Percentiles rank a stretch among this genome's conserved stretches.
phyloP scores from a whole-genome alignment of 2,113 vertebrate genomes.

The Petromus typicus region DNA sequence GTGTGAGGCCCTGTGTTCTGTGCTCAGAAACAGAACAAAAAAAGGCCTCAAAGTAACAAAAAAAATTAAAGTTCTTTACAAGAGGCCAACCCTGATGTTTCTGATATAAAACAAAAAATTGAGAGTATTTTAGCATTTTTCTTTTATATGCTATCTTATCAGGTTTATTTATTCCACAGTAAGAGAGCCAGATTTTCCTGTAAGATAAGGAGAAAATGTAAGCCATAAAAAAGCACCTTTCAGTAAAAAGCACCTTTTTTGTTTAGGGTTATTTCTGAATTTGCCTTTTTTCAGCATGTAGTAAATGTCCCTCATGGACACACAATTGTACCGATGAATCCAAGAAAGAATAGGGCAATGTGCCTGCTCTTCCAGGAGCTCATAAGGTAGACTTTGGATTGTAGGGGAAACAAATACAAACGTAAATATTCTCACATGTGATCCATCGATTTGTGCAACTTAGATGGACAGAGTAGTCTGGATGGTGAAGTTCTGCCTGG shows the following conservation, averaged over 20 bases:
- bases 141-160: not conserved
- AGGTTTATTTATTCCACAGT: not conserved
- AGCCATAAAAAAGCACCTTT: not conserved
- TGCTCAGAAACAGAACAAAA: not conserved
- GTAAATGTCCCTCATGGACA: not conserved
- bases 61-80: not conserved
- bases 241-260: conserved; percentile 5
- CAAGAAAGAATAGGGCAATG: not conserved
- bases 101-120: conserved; percentile 38
- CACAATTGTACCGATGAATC: not conserved
- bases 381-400: not conserved
- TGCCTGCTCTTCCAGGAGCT: not conserved
- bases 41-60: not conserved
- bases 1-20: too few relatives aligned
- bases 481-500: not conserved
- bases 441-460: not conserved
- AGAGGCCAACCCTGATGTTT: not conserved
- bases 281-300: not conserved
- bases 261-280: not conserved
- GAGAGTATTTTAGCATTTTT: conserved; percentile 60
- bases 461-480: not conserved
- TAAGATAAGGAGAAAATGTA: conserved; percentile 60
- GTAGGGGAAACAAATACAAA: not conserved
- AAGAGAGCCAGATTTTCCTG: conserved; percentile 1
- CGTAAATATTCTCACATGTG: not conserved